phyloP scores from a whole-genome alignment of 2,888 invertebrate genomes.

The Melanchra persicariae region DNA sequence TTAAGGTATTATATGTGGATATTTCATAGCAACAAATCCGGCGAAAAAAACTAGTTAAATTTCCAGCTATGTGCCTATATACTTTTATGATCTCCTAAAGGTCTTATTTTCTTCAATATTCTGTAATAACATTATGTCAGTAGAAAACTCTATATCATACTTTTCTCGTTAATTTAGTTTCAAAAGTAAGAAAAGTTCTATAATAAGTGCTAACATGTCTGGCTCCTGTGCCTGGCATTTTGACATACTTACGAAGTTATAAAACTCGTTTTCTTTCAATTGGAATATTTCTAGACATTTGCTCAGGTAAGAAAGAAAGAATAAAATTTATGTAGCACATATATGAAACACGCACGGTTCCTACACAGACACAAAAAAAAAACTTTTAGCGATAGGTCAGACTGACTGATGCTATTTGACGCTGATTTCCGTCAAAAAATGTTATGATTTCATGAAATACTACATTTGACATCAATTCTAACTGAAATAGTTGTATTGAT shows the following conservation, averaged over 20 bases:
- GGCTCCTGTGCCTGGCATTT: constrained; percentile 22
- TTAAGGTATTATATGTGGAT: neutral
- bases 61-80: neutral
- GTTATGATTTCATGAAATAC: too few relatives aligned
- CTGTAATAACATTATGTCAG: neutral
- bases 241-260: constrained; percentile 19
- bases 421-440: too few relatives aligned
- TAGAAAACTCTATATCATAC: constrained; percentile 17
- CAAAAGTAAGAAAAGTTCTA: constrained; percentile 21
- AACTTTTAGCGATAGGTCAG: too few relatives aligned
- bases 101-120: neutral
- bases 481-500: too few relatives aligned
- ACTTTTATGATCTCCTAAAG: neutral
- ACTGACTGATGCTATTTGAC: too few relatives aligned
- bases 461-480: too few relatives aligned
- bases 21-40: neutral
- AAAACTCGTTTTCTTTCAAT: constrained; percentile 7
- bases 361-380: too few relatives aligned
- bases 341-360: too few relatives aligned
- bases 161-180: constrained; percentile 44
- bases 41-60: neutral
- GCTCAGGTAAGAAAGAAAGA: neutral
- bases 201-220: constrained; percentile 27
- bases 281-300: constrained; percentile 2
- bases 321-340: too few relatives aligned